Conservation (phyloP, 2,113 vertebrate species). For the Atherinomorus stipes region DNA sequence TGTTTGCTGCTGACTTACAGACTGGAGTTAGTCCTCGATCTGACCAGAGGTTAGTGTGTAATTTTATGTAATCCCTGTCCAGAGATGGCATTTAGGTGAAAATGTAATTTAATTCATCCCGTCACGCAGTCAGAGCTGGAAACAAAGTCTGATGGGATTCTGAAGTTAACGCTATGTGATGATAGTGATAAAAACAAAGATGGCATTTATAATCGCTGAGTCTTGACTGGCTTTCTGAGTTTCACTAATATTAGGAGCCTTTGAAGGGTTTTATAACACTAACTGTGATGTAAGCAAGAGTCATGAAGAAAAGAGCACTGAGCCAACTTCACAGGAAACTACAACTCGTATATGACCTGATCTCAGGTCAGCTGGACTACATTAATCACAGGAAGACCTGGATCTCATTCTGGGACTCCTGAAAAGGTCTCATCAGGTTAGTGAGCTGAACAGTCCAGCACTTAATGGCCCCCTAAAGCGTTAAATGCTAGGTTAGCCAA, state of each 20-base stretch:
- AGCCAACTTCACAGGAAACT: too few species aligned
- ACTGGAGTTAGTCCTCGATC: not conserved
- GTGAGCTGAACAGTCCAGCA: too few species aligned
- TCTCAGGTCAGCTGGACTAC: too few species aligned
- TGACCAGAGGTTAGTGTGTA: not conserved
- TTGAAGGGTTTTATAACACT: not conserved
- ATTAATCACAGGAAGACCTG: too few species aligned
- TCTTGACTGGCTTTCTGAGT: not conserved
- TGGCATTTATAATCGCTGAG: not conserved
- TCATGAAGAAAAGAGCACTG: too few species aligned
- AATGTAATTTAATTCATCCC: not conserved
- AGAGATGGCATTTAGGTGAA: not conserved
- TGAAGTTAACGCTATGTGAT: not conserved
- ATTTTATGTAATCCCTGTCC: too few species aligned
- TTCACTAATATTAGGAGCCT: not conserved
- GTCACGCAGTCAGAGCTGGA: not conserved
- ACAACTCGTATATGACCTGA: too few species aligned
- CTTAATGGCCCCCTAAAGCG: too few species aligned
- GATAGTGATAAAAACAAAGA: not conserved
- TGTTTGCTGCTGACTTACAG: not conserved
- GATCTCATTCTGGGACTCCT: too few species aligned
- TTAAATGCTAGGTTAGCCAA: too few species aligned
- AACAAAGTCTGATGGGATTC: not conserved
- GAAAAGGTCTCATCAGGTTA: too few species aligned
- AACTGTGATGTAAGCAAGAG: too few species aligned